phyloP scores from a whole-genome alignment of 2,888 invertebrate genomes.

The Lomographa bimaculata region DNA sequence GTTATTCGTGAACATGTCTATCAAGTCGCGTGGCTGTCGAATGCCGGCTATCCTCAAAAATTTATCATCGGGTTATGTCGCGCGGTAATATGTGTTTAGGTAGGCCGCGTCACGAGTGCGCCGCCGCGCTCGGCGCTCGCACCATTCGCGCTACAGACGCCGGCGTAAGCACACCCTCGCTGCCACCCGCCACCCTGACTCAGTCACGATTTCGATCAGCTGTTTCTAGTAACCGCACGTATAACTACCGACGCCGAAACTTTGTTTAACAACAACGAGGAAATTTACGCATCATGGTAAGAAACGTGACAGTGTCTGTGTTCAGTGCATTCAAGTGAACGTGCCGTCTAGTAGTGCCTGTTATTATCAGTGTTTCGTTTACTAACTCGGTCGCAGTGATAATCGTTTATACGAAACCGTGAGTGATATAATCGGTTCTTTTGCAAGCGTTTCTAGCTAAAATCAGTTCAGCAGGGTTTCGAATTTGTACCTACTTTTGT shows the following conservation, averaged over 20 bases:
- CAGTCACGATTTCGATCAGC: constrained; percentile 66
- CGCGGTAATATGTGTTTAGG: constrained; percentile 60
- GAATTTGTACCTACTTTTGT: constrained; percentile 4
- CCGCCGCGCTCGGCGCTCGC: constrained; percentile 64
- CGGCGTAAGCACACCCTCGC: constrained; percentile 58
- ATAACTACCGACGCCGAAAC: constrained; percentile 40
- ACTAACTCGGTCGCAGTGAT: constrained; percentile 23
- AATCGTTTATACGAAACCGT: constrained; percentile 12
- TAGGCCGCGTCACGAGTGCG: constrained; percentile 71
- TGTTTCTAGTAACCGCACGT: constrained; percentile 55
- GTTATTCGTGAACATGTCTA: constrained; percentile 59
- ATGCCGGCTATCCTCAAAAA: constrained; percentile 68
- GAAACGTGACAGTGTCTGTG: constrained; percentile 61
- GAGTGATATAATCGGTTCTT: constrained; percentile 21
- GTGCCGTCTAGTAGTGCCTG: constrained; percentile 50
- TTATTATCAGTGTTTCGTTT: constrained; percentile 34
- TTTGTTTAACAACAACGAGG: constrained; percentile 53
- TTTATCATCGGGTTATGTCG: constrained; percentile 63
- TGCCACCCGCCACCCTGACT: constrained; percentile 48
- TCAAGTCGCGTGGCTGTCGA: constrained; percentile 65
- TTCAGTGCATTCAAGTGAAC: constrained; percentile 53
- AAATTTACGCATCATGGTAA: constrained; percentile 69
- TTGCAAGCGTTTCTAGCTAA: constrained; percentile 4
- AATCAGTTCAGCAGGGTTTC: constrained; percentile 2
- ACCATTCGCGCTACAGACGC: constrained; percentile 75